These are phyloP conservation scores for Phaethornis superciliosus DNA, from an alignment of 2,113 vertebrate genomes.

Conservation along the genomic window DNA sequence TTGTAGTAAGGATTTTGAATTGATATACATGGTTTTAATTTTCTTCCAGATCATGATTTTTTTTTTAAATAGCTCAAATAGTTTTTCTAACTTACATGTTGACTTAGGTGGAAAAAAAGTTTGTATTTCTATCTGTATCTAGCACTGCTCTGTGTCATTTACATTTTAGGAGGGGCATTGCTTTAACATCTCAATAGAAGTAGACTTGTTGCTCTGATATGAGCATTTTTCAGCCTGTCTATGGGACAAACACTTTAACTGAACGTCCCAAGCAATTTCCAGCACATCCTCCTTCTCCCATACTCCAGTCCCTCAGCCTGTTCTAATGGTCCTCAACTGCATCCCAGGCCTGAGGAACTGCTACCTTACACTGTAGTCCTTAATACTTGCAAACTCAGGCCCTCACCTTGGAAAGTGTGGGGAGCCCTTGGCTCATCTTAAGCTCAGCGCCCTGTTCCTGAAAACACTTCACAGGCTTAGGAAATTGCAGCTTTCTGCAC, in stretches of 20 bases:
- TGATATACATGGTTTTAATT: neutral
- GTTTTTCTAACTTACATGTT: neutral
- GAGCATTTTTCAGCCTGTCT: neutral
- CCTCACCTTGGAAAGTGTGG: neutral
- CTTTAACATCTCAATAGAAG: neutral
- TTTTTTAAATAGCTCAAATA: neutral
- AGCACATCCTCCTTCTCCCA: neutral
- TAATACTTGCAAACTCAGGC: neutral
- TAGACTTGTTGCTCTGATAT: neutral
- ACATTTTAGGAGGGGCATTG: neutral
- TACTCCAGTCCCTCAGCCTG: neutral
- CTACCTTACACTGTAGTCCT: neutral
- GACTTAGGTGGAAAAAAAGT: neutral
- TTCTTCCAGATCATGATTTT: neutral
- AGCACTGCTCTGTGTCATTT: neutral
- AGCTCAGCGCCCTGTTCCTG: neutral
- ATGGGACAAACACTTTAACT: neutral
- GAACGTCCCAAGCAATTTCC: neutral
- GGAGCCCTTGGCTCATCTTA: neutral
- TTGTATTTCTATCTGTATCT: neutral
- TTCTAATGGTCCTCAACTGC: neutral
- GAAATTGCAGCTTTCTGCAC: neutral
- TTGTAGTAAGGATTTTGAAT: neutral
- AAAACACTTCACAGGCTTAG: neutral
- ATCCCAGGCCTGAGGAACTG: neutral